Evolutionary conservation across 2,113 vertebrate species (phyloP).

Genomic region (Etia nguti): DNA sequence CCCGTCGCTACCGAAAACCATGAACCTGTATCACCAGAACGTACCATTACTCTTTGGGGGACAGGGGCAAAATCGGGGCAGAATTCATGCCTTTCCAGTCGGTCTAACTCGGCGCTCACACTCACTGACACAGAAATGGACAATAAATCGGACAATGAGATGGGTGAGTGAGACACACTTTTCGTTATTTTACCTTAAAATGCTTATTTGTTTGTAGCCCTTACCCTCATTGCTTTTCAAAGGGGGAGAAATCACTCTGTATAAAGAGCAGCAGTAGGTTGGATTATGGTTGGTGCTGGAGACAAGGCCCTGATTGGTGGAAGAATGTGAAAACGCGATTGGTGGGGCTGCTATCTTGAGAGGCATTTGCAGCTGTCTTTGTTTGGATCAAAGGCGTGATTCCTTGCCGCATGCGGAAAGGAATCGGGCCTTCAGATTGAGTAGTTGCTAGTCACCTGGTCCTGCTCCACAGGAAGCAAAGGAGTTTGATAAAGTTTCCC

Average conservation of each 20-base stretch:
- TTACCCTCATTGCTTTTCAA: slow-evolving; percentile 1
- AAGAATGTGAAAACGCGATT: slow-evolving; percentile 29
- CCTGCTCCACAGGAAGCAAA: slow-evolving; percentile 54
- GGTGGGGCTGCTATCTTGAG: slow-evolving; percentile 43
- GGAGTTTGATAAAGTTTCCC: slow-evolving; percentile 74
- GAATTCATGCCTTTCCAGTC: slow-evolving; percentile 93
- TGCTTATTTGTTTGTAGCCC: slow-evolving; percentile 4
- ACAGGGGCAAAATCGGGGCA: slow-evolving; percentile 89
- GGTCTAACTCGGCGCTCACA: slow-evolving; percentile 95
- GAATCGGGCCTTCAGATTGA: slow-evolving; percentile 52
- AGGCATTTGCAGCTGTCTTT: slow-evolving; percentile 52
- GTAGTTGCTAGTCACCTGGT: slow-evolving; percentile 72
- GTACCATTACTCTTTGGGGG: slow-evolving; percentile 92
- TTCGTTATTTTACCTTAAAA: slow-evolving; percentile 12
- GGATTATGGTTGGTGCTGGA: slow-evolving; percentile 30
- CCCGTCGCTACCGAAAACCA: slow-evolving; percentile 86
- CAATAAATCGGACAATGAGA: slow-evolving; percentile 96
- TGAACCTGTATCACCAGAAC: slow-evolving; percentile 92
- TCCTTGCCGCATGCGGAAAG: slow-evolving; percentile 42
- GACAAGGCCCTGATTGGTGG: slow-evolving; percentile 52
- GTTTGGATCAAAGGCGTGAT: slow-evolving; percentile 61
- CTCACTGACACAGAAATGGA: slow-evolving; percentile 97
- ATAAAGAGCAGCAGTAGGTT: slow-evolving; percentile 13
- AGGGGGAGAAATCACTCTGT: background rate
- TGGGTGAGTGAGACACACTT: slow-evolving; percentile 80